Evolutionary conservation across 2,113 vertebrate species (phyloP).

Genomic region (Corvus moneduloides): DNA sequence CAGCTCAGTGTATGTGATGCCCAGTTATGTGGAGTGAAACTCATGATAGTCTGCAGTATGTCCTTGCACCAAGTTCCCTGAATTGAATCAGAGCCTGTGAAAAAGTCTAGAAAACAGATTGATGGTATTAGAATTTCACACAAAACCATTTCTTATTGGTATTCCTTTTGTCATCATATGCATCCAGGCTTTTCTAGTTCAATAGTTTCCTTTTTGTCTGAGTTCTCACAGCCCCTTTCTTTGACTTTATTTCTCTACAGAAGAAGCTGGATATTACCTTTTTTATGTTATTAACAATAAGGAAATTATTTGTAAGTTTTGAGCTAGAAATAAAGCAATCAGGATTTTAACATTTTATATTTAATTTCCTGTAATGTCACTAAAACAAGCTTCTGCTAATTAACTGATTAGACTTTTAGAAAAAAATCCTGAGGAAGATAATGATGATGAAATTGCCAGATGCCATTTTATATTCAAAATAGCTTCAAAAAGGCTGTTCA

Average conservation of each 20-base stretch:
- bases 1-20: constrained; percentile 96
- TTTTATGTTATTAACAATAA: neutral
- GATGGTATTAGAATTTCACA: neutral
- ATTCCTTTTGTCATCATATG: neutral
- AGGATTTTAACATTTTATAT: neutral
- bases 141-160: neutral
- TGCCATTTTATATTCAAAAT: neutral
- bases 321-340: neutral
- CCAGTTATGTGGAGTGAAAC: constrained; percentile 98
- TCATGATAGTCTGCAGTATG: constrained; percentile 98
- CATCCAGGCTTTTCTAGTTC: neutral
- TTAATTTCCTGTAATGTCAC: neutral
- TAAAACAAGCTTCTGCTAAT: neutral
- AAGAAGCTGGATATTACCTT: neutral
- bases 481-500: neutral
- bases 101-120: constrained; percentile 83
- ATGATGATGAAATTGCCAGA: neutral
- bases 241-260: neutral
- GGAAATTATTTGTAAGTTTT: neutral
- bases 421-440: neutral
- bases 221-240: neutral
- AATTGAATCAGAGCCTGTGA: constrained; percentile 97
- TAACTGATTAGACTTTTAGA: neutral
- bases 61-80: constrained; percentile 99
- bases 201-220: neutral